phyloP scores from a whole-genome alignment of 2,113 vertebrate species.

The Herpailurus yagouaroundi region DNA sequence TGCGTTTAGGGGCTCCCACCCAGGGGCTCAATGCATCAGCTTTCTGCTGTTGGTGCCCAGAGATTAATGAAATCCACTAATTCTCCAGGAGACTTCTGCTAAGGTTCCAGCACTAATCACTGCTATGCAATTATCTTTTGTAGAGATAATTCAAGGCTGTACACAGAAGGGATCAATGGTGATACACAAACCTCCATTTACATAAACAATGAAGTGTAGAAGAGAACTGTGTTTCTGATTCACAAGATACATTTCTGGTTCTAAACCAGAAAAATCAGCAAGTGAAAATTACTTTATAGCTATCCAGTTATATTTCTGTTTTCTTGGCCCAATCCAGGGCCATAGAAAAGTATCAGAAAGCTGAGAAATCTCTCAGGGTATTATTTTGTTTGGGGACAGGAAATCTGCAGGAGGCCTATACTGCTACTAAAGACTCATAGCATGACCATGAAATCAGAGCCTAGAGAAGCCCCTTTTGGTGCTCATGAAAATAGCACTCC shows the following conservation, averaged over 20 bases:
- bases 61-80: background rate
- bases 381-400: background rate
- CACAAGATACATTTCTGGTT: background rate
- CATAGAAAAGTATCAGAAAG: background rate
- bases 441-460: background rate
- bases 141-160: background rate
- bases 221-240: background rate
- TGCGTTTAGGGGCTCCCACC: background rate
- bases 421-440: background rate
- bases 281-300: background rate
- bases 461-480: background rate
- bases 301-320: background rate
- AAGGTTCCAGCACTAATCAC: background rate
- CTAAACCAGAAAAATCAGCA: background rate
- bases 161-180: background rate
- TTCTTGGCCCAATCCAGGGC: background rate
- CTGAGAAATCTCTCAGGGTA: background rate
- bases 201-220: background rate
- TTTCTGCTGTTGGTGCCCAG: background rate
- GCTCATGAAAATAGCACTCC: background rate
- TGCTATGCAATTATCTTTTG: background rate
- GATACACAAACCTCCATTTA: background rate
- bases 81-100: background rate
- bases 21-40: accelerated
- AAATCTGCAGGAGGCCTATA: background rate